A percentile compares a stretch with the other conserved stretches of the same genome.
These are phyloP conservation scores for Scaptomyza hsui DNA, from an alignment of 1,140 invertebrate genomes.

Conservation along the genomic window DNA sequence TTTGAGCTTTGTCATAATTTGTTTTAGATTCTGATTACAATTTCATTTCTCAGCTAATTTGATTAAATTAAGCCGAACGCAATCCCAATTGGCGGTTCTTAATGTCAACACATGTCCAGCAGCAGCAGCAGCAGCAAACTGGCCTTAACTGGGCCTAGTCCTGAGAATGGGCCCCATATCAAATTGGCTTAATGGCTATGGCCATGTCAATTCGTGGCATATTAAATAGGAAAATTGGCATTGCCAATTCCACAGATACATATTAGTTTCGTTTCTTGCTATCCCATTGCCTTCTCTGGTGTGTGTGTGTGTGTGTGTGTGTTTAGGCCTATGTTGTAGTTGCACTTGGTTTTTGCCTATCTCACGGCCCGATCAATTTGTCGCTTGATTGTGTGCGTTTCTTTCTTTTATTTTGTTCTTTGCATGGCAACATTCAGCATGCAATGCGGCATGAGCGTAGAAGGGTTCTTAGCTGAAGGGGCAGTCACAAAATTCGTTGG, in stretches of 20 bases:
- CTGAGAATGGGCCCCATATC: constrained; percentile 57
- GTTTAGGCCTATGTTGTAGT: constrained; percentile 11
- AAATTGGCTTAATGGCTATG: constrained; percentile 74
- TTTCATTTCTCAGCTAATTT: constrained; percentile 76
- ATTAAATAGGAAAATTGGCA: constrained; percentile 81
- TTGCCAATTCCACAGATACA: constrained; percentile 75
- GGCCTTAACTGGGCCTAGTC: constrained; percentile 14
- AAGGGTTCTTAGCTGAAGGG: no score
- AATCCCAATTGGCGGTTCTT: constrained; percentile 45
- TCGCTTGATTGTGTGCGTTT: constrained; percentile 77
- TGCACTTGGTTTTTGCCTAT: constrained; percentile 56
- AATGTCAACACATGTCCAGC: constrained; percentile 66
- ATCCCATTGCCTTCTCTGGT: constrained; percentile 6
- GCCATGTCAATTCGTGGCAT: constrained; percentile 80
- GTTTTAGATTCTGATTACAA: constrained; percentile 71
- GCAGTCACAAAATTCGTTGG: no score
- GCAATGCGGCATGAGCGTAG: constrained; percentile 4
- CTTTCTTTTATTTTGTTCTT: no score
- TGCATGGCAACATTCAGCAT: constrained; percentile 56
- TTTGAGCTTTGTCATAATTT: constrained; percentile 68
- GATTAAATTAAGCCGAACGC: constrained; percentile 70
- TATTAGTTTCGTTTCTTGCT: constrained; percentile 62
- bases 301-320: no score
- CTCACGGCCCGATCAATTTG: constrained; percentile 77
- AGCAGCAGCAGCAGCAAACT: no score